Conservation (phyloP, 1,140 invertebrate genomes). For the Palaemon carinicauda region DNA sequence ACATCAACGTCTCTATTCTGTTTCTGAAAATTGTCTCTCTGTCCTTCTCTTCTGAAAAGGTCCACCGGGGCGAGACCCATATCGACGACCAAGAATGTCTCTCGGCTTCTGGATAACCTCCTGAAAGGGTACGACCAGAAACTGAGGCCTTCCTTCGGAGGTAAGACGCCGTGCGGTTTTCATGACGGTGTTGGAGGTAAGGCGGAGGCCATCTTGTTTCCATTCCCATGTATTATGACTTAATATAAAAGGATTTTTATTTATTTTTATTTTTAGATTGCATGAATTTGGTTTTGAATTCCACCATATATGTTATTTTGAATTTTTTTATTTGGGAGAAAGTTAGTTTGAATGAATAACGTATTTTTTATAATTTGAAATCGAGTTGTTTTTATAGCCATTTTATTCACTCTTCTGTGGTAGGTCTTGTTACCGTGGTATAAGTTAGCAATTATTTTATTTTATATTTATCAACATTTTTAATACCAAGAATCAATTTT, state of each 20-base stretch:
- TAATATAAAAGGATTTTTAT: background rate
- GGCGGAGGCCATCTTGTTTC: background rate
- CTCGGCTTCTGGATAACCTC: constrained; percentile 28
- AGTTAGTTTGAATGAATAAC: too few relatives aligned
- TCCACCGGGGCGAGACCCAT: background rate
- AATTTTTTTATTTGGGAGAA: too few relatives aligned
- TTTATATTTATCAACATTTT: too few relatives aligned
- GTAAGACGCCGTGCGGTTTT: background rate
- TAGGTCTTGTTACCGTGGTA: too few relatives aligned
- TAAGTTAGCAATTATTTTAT: too few relatives aligned
- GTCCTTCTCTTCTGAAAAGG: background rate
- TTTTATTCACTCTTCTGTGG: too few relatives aligned
- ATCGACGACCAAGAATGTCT: constrained; percentile 19
- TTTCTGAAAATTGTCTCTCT: background rate
- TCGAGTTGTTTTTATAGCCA: too few relatives aligned
- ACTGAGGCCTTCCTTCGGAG: constrained; percentile 19
- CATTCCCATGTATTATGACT: background rate
- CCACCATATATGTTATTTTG: too few relatives aligned
- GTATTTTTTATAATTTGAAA: too few relatives aligned
- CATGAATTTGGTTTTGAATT: too few relatives aligned
- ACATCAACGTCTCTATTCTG: background rate
- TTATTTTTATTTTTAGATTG: too few relatives aligned
- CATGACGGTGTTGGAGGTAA: background rate
- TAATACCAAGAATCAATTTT: too few relatives aligned
- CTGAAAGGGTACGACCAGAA: constrained; percentile 34